Evolutionary conservation across 1,140 invertebrate species (phyloP).

Genomic region (Ceratitis capitata): DNA sequence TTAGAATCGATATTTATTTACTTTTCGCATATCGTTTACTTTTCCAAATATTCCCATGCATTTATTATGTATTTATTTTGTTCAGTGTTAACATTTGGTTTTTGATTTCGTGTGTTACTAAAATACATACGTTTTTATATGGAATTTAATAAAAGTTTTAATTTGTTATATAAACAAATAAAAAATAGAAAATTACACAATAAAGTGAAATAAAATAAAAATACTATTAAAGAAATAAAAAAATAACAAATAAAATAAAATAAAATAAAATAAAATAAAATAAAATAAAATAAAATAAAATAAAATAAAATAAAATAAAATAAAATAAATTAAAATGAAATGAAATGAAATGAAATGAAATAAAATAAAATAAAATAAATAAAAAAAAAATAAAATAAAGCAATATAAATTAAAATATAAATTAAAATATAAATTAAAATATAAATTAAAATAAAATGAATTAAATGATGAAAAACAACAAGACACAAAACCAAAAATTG

Average conservation of each 20-base stretch:
- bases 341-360: no score
- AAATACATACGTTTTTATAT: constrained; percentile 49
- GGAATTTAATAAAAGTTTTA: no score
- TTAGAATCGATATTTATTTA: constrained; percentile 42
- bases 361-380: no score
- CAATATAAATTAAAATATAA: no score
- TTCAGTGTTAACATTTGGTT: constrained; percentile 55
- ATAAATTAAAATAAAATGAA: no score
- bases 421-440: no score
- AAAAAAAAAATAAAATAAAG: no score
- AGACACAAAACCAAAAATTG: no score
- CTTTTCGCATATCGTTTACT: constrained; percentile 47
- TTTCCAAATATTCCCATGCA: constrained; percentile 52
- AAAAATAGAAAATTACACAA: background rate
- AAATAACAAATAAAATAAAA: background rate
- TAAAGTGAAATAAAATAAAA: background rate
- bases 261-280: background rate
- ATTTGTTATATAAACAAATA: background rate
- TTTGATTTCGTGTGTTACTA: constrained; percentile 59
- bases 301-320: no score
- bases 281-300: no score
- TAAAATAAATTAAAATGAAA: no score
- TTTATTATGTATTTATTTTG: background rate
- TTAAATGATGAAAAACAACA: no score
- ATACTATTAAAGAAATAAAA: background rate